A percentile compares a stretch with the other conserved stretches of the same genome.
phyloP scores from a whole-genome alignment of 2,888 invertebrate genomes.

The Mesorhabditis spiculigera region DNA sequence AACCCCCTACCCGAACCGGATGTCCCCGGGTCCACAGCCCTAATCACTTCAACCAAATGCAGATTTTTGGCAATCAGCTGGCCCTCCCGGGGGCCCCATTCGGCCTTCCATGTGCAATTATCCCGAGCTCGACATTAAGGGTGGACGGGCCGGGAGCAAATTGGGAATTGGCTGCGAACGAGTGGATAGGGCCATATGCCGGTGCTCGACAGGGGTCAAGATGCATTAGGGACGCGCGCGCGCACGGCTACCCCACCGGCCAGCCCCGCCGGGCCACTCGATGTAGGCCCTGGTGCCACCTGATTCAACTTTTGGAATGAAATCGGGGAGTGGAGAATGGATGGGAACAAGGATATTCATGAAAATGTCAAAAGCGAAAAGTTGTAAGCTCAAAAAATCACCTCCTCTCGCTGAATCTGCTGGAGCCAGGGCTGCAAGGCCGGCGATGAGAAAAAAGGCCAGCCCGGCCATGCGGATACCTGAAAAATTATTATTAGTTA shows the following conservation, averaged over 20 bases:
- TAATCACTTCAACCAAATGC: neutral
- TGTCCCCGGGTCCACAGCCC: neutral
- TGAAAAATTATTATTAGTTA: neutral
- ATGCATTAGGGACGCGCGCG: neutral
- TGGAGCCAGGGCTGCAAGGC: neutral
- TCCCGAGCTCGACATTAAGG: no score
- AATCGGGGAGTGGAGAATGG: neutral
- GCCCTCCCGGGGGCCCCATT: neutral
- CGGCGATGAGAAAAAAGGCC: neutral
- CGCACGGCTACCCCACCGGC: neutral
- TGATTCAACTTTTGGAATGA: no score
- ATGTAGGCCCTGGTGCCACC: no score
- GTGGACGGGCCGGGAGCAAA: neutral
- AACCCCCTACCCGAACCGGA: neutral
- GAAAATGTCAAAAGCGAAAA: neutral
- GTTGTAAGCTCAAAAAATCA: neutral
- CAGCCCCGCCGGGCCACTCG: no score
- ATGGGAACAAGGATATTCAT: slow-evolving; percentile 1
- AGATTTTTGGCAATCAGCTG: neutral
- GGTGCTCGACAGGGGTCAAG: neutral
- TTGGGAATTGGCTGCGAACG: neutral
- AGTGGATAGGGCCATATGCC: slow-evolving; percentile 5
- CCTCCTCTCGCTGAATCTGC: slow-evolving; percentile 3
- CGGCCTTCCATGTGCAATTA: no score
- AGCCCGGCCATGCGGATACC: neutral